Percentiles rank a stretch among this genome's conserved stretches.
Conservation (phyloP, 2,113 vertebrate species). For the Progne subis region DNA sequence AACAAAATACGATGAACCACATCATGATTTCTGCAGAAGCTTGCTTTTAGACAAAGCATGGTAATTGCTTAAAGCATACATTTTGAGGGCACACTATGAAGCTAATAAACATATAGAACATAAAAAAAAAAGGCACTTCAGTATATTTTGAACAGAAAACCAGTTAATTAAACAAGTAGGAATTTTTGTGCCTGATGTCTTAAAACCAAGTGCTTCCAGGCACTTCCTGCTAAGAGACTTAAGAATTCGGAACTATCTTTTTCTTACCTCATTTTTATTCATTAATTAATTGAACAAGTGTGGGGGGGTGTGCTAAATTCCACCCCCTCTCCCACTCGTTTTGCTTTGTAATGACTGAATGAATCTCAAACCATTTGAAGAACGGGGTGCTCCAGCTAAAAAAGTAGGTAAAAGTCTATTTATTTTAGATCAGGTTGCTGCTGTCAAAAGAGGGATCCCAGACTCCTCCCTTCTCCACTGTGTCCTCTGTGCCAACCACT, state of each 20-base stretch:
- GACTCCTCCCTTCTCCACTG: neutral
- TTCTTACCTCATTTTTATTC: neutral
- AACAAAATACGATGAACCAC: neutral
- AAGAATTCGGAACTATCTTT: neutral
- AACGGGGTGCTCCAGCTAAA: neutral
- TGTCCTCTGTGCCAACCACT: neutral
- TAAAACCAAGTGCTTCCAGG: neutral
- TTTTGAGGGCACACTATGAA: neutral
- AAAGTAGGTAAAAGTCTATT: neutral
- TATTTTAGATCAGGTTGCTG: neutral
- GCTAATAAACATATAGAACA: neutral
- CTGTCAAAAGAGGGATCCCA: neutral
- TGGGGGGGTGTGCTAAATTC: neutral
- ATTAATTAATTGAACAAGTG: neutral
- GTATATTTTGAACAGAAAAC: neutral
- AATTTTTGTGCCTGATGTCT: neutral
- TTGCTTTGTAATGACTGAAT: neutral
- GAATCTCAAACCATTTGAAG: neutral
- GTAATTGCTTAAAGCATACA: neutral
- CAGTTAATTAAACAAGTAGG: neutral
- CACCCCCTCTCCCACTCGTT: neutral
- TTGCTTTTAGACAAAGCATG: neutral
- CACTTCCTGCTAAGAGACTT: neutral
- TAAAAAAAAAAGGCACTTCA: neutral
- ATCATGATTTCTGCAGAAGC: neutral